phyloP scores from a whole-genome alignment of 2,113 vertebrate genomes.

The Ammodytes dubius region DNA sequence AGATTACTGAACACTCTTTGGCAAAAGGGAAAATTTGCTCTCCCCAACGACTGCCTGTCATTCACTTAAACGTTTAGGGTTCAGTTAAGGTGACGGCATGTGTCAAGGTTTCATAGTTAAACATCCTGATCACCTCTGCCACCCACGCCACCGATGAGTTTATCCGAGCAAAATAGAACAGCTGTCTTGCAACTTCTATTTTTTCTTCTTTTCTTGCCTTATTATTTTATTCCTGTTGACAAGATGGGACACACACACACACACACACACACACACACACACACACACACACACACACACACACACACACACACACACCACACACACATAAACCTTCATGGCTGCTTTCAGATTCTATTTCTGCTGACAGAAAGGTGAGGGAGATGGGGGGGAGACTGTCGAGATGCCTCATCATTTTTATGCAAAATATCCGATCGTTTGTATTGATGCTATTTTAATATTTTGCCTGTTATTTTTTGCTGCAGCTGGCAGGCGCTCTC shows the following conservation, averaged over 20 bases:
- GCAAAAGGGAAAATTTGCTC: conserved; percentile 12
- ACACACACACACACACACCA: conserved; percentile 26
- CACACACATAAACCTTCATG: conserved; percentile 20
- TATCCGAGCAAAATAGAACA: conserved; percentile 51
- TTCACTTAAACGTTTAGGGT: conserved; percentile 2
- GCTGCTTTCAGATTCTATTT: conserved; percentile 57
- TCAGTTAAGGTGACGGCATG: background rate
- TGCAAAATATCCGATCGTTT: conserved; percentile 38
- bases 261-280: conserved; percentile 28
- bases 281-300: conserved; percentile 29
- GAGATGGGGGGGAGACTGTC: conserved; percentile 22
- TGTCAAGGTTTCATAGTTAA: conserved; percentile 12
- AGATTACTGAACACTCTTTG: background rate
- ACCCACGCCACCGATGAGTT: conserved; percentile 20
- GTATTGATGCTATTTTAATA: conserved; percentile 66
- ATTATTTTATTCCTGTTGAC: conserved; percentile 46
- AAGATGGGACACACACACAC: conserved; percentile 18
- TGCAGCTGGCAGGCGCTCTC: conserved; percentile 38
- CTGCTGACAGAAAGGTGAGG: conserved; percentile 56
- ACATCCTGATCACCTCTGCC: conserved; percentile 10
- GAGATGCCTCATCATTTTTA: conserved; percentile 56
- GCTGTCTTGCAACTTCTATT: conserved; percentile 36
- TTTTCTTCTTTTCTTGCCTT: background rate
- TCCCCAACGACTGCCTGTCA: background rate
- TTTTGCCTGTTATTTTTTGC: conserved; percentile 57